Percentiles rank a stretch among this genome's conserved stretches.
phyloP scores from a whole-genome alignment of 2,888 invertebrate species.

The Melanchra persicariae region DNA sequence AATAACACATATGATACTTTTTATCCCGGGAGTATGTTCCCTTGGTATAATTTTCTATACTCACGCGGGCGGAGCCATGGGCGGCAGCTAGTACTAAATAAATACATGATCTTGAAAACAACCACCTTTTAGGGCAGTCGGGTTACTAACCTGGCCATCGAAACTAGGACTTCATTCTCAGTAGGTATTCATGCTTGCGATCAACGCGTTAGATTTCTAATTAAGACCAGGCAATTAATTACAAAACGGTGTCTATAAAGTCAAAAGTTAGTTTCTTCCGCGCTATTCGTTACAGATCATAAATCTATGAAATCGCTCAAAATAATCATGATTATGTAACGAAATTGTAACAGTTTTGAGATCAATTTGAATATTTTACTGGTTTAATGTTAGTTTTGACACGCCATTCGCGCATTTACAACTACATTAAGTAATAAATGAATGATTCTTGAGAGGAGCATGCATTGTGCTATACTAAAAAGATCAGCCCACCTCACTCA shows the following conservation, averaged over 20 bases:
- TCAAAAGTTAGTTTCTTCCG: conserved; percentile 31
- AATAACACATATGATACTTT: no score
- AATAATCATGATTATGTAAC: conserved; percentile 22
- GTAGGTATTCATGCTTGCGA: neutral
- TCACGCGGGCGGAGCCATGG: no score
- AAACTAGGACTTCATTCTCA: neutral
- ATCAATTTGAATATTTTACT: conserved; percentile 43
- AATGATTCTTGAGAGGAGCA: neutral
- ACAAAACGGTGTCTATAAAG: neutral
- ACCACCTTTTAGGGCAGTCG: neutral
- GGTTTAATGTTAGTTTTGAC: conserved; percentile 27
- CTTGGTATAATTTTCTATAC: no score
- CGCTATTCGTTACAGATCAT: conserved; percentile 47
- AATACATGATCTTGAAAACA: neutral
- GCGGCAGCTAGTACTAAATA: no score
- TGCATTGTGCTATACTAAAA: neutral
- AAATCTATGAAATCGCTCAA: conserved; percentile 34
- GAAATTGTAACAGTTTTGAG: conserved; percentile 23
- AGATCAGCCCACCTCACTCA: neutral
- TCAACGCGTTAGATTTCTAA: neutral
- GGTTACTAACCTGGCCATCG: no score
- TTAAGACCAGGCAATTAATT: neutral
- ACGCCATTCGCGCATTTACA: conserved; percentile 21
- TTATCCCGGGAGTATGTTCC: no score
- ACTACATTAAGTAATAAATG: conserved; percentile 24